A percentile compares a stretch with the other conserved stretches of the same genome.
Conservation (phyloP, 2,113 vertebrate genomes). For the Parus major region DNA sequence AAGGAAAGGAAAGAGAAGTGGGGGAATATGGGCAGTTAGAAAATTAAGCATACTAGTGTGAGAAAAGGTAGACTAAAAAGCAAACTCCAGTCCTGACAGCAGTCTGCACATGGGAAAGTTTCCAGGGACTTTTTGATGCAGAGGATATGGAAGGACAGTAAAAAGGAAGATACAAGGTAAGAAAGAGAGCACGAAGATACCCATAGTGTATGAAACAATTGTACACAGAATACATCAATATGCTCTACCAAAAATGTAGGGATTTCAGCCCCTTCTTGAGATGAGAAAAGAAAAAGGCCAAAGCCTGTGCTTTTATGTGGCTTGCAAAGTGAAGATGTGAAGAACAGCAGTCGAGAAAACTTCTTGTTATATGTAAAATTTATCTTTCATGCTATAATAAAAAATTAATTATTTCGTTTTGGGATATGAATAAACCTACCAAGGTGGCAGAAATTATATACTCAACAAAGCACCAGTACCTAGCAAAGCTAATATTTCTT, state of each 20-base stretch:
- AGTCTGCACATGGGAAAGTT: not conserved
- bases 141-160: not conserved
- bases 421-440: not conserved
- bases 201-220: not conserved
- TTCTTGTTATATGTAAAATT: not conserved
- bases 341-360: not conserved
- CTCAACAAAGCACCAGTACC: not conserved
- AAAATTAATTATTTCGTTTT: not conserved
- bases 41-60: not conserved
- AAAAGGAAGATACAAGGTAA: not conserved
- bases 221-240: not conserved
- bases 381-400: not conserved
- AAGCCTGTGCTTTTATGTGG: not conserved
- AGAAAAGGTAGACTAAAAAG: not conserved
- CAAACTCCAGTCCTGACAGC: not conserved
- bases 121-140: not conserved
- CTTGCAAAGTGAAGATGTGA: not conserved
- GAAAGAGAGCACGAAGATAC: not conserved
- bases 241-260: not conserved
- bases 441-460: not conserved
- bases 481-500: not conserved
- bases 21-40: not conserved
- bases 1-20: not conserved
- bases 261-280: not conserved
- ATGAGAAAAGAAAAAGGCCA: not conserved